Percentiles rank a stretch among this genome's conserved stretches.
Conservation (phyloP, 2,888 invertebrate species). For the Graphium colonna region DNA sequence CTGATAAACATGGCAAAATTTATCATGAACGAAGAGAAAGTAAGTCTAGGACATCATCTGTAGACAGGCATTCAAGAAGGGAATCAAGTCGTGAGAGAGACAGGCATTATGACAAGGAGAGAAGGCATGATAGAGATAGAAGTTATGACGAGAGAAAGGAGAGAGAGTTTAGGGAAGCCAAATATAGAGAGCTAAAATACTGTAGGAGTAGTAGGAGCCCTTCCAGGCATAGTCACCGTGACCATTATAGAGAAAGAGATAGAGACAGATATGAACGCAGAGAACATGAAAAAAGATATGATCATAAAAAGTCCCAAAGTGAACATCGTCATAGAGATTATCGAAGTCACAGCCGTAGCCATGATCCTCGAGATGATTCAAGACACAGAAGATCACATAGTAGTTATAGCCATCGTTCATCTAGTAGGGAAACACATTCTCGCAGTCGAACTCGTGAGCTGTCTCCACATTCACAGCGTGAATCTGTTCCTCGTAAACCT, state of each 20-base stretch:
- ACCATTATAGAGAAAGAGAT: slow-evolving; percentile 37
- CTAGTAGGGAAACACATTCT: slow-evolving; percentile 34
- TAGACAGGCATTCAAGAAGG: slow-evolving; percentile 36
- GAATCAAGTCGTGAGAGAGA: slow-evolving; percentile 21
- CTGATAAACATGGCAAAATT: neutral
- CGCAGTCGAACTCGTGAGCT: slow-evolving; percentile 37
- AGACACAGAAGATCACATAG: slow-evolving; percentile 44
- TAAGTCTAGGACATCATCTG: slow-evolving; percentile 31
- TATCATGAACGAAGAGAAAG: slow-evolving; percentile 10
- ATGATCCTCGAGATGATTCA: slow-evolving; percentile 36
- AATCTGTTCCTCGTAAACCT: slow-evolving; percentile 41
- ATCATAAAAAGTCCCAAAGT: slow-evolving; percentile 41
- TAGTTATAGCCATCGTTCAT: slow-evolving; percentile 37
- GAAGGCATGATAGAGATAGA: slow-evolving; percentile 34
- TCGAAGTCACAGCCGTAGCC: slow-evolving; percentile 44
- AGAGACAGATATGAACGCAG: slow-evolving; percentile 30
- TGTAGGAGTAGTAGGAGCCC: slow-evolving; percentile 45
- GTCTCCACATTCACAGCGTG: slow-evolving; percentile 37
- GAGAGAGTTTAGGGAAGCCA: slow-evolving; percentile 34
- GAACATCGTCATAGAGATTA: slow-evolving; percentile 39
- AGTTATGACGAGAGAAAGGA: slow-evolving; percentile 30
- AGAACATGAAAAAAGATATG: slow-evolving; percentile 48
- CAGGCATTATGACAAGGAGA: slow-evolving; percentile 23
- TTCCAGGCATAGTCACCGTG: slow-evolving; percentile 39
- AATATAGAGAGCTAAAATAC: slow-evolving; percentile 33